Percentiles rank a stretch among this genome's conserved stretches.
Conservation (phyloP, 2,113 vertebrate species). For the Tachuris rubrigastra region DNA sequence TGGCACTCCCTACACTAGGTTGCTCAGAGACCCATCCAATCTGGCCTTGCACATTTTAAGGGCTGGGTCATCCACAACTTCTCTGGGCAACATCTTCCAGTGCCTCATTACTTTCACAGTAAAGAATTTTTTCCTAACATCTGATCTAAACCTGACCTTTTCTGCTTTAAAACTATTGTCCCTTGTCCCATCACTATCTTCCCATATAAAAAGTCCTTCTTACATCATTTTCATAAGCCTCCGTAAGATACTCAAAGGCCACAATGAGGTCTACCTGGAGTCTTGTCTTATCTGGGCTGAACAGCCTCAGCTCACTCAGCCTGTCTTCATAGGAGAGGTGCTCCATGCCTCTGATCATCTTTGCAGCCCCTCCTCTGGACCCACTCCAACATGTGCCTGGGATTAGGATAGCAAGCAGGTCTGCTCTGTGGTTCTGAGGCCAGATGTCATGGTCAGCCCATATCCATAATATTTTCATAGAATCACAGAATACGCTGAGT, state of each 20-base stretch:
- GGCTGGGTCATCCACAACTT: not conserved
- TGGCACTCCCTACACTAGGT: not conserved
- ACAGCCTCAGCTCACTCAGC: not conserved
- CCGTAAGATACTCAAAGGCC: not conserved
- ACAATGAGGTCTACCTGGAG: not conserved
- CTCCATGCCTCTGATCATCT: not conserved
- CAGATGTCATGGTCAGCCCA: not conserved
- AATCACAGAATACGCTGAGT: too few relatives aligned
- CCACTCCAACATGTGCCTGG: not conserved
- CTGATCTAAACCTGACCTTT: not conserved
- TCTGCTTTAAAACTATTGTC: not conserved
- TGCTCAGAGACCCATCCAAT: not conserved
- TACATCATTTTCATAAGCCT: not conserved
- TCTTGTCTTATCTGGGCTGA: not conserved
- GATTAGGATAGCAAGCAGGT: not conserved
- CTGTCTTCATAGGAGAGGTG: not conserved
- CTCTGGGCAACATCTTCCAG: not conserved
- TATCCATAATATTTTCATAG: not conserved
- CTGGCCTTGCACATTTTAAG: not conserved
- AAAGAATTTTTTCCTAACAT: not conserved
- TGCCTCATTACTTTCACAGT: not conserved
- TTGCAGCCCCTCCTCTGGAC: not conserved
- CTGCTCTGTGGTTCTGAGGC: not conserved
- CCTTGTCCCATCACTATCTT: not conserved
- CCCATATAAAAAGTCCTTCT: not conserved